Conservation (phyloP, 2,888 invertebrate species). For the Papilio demoleus region DNA sequence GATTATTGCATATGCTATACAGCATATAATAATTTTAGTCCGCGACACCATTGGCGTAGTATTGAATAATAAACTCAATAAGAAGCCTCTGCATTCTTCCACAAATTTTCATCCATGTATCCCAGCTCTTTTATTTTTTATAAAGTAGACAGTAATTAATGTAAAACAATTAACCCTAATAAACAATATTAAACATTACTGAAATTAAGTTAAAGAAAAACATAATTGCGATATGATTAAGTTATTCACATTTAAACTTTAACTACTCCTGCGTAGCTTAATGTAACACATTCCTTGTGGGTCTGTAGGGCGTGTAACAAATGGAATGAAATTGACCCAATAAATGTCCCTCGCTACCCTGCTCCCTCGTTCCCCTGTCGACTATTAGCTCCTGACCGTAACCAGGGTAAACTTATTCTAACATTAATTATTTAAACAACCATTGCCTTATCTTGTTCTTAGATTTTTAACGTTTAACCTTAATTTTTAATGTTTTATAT, state of each 20-base stretch:
- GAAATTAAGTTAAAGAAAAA: constrained; percentile 14
- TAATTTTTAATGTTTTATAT: not conserved
- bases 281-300: constrained; percentile 28
- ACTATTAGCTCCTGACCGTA: constrained; percentile 75
- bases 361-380: constrained; percentile 75
- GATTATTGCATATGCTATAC: too few relatives aligned
- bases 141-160: not conserved
- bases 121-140: too few relatives aligned
- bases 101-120: too few relatives aligned
- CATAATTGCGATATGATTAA: constrained; percentile 23
- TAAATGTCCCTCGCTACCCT: constrained; percentile 74
- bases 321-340: constrained; percentile 70
- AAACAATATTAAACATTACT: not conserved
- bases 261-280: constrained; percentile 6
- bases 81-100: too few relatives aligned
- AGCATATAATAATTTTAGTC: too few relatives aligned
- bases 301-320: constrained; percentile 53
- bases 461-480: constrained; percentile 21
- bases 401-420: constrained; percentile 43
- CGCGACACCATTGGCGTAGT: too few relatives aligned
- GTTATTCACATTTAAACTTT: constrained; percentile 29
- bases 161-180: not conserved
- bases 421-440: constrained; percentile 37
- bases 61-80: too few relatives aligned
- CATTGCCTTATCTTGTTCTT: constrained; percentile 5